Conservation (phyloP, 2,113 vertebrate species). For the Paradoxurus hermaphroditus region DNA sequence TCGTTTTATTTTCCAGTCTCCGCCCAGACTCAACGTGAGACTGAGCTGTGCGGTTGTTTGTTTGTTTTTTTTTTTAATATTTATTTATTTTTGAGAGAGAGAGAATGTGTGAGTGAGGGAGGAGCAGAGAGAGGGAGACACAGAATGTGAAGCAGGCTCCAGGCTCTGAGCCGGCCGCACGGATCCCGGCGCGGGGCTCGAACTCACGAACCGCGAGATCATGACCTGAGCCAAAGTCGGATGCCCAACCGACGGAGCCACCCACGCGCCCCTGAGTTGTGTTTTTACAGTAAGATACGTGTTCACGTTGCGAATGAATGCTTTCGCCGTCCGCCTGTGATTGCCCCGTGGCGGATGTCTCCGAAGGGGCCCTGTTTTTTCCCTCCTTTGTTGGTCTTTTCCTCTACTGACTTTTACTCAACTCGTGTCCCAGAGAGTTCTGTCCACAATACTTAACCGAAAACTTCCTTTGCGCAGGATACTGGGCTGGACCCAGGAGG, state of each 20-base stretch:
- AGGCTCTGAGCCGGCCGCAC: too few species aligned
- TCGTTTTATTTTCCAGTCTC: constrained; percentile 32
- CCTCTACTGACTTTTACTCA: constrained; percentile 31
- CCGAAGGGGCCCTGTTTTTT: constrained; percentile 7
- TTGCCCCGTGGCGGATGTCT: neutral
- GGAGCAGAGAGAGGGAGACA: too few species aligned
- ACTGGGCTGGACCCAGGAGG: neutral
- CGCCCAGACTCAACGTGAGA: neutral
- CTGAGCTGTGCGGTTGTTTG: neutral
- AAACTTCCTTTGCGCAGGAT: neutral
- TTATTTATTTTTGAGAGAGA: too few species aligned
- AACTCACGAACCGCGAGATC: too few species aligned
- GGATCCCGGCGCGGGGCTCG: too few species aligned
- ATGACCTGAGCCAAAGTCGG: too few species aligned
- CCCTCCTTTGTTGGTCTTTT: constrained; percentile 25
- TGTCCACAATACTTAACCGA: constrained; percentile 41
- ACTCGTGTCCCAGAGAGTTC: neutral
- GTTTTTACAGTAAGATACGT: neutral
- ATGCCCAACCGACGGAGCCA: too few species aligned
- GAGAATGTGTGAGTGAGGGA: too few species aligned
- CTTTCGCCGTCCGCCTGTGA: neutral
- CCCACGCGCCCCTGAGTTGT: too few species aligned
- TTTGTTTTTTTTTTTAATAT: too few species aligned
- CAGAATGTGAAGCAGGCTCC: too few species aligned
- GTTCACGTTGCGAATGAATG: neutral